Conservation (phyloP, 2,113 vertebrate genomes). For the Dromas ardeola region DNA sequence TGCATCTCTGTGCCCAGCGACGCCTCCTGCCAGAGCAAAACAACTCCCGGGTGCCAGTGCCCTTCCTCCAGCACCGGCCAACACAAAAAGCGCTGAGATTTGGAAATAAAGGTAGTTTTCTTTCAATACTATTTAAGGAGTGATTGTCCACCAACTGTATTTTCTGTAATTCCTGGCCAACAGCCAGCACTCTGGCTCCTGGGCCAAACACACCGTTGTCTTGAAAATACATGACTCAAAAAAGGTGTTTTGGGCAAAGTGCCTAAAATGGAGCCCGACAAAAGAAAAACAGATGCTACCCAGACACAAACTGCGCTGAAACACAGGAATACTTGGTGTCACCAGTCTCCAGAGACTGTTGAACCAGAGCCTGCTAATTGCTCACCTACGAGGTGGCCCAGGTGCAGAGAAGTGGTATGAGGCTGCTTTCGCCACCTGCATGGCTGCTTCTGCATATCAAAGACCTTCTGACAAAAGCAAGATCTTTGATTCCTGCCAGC, state of each 20-base stretch:
- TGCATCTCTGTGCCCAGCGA: background rate
- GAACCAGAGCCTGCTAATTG: background rate
- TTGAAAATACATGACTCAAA: background rate
- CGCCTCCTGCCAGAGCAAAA: background rate
- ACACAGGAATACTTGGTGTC: background rate
- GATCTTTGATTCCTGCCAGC: conserved; percentile 2
- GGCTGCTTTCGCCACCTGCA: background rate
- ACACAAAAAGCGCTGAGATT: background rate
- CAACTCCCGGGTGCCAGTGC: background rate
- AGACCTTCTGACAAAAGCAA: conserved; percentile 7
- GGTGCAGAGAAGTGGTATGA: background rate
- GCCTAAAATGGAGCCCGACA: background rate
- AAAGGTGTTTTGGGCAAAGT: background rate
- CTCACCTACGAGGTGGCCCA: background rate
- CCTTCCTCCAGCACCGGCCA: background rate
- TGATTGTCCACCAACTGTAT: background rate
- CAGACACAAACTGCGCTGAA: background rate
- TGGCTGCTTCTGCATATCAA: conserved; percentile 20
- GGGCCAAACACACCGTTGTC: background rate
- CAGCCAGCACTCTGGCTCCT: background rate
- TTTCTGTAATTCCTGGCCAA: background rate
- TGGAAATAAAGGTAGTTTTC: background rate
- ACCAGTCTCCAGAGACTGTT: background rate
- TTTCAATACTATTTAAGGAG: background rate
- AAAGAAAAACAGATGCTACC: background rate